Evolutionary conservation across 2,888 invertebrate genomes (phyloP), one percentile per base, ranked within the genome.

Genomic region (Herminia tarsipennalis): DNA sequence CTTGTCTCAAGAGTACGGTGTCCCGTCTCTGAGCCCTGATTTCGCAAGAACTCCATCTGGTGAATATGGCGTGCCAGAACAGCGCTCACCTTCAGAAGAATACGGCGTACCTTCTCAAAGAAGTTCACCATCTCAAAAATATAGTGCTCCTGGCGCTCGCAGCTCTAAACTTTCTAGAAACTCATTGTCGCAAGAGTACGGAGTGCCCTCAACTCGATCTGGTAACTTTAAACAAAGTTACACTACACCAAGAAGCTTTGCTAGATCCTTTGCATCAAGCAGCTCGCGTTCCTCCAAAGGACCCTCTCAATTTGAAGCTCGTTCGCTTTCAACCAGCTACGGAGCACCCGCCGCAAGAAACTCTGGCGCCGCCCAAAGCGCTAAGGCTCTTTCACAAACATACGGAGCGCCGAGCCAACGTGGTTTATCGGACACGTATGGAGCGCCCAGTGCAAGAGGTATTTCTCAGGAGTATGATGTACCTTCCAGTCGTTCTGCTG

Each of bases 391-490:
- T 13, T 58, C 62, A 48, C 72, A 60, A 36, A 54, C 58, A 38
- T 71, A 70, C 12, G 70, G 70, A 29, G 69, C 85, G 17, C 88
- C 92, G 2, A 73, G 56, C 22, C 69, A 72, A 5, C 67, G 70
- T 21, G 63, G 71, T 10, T 24, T 76, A 20, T 74, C 79, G 1
- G 78, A 79, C 13, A 68, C 73, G 0, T 84, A 83, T 49, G 91
- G 90, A 24, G 88, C 86, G 20, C 92, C 93, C 6, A 80, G 81
- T 37, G 59, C 71, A 2, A 74, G 77, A 30, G 57, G 56, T 48
- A 13, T 74, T 2, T 87, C 92, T 35, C 82, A 86, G 40, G 87
- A 86, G 42, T 92, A 93, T 52, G 92, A 92, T 20, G 86, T 83
- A n/a, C 92, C 93, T 18, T 76, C 85, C 16, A 54, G 57, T 29